Conservation (phyloP, 2,113 vertebrate genomes). For the Pangasianodon hypophthalmus region DNA sequence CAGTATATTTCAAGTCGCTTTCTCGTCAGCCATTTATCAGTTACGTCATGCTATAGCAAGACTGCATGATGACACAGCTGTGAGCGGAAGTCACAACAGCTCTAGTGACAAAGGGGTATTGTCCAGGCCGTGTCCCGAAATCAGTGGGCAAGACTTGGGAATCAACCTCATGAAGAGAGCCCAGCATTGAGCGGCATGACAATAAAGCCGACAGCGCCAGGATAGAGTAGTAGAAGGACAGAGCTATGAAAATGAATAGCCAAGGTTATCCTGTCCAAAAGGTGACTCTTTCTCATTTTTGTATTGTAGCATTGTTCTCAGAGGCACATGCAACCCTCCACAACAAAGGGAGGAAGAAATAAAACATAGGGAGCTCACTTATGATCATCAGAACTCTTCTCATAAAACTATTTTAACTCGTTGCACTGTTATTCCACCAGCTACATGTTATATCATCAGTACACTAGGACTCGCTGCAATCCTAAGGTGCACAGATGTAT, state of each 20-base stretch:
- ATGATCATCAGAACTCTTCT: not conserved
- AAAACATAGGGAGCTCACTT: conserved; percentile 7
- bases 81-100: conserved; percentile 41
- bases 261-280: conserved; percentile 41
- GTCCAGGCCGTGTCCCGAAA: conserved; percentile 31
- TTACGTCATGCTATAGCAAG: not conserved
- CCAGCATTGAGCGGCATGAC: conserved; percentile 50
- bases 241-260: conserved; percentile 2
- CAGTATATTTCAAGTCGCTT: not conserved
- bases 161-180: conserved; percentile 23
- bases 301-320: conserved; percentile 33
- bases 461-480: not conserved
- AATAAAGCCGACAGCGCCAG: conserved; percentile 41
- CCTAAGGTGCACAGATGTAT: conserved; percentile 1
- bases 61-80: conserved; percentile 15
- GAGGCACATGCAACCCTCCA: not conserved
- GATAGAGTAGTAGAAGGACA: conserved; percentile 12
- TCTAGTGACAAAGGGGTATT: conserved; percentile 52
- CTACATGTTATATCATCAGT: not conserved
- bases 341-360: conserved; percentile 41
- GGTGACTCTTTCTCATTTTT: conserved; percentile 10
- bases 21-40: conserved; percentile 31
- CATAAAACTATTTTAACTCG: not conserved
- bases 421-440: not conserved
- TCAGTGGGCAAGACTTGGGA: conserved; percentile 50